Evolutionary conservation across 2,113 vertebrate genomes (phyloP), one percentile per base, ranked within the genome.

Genomic region (Echinops telfairi): DNA sequence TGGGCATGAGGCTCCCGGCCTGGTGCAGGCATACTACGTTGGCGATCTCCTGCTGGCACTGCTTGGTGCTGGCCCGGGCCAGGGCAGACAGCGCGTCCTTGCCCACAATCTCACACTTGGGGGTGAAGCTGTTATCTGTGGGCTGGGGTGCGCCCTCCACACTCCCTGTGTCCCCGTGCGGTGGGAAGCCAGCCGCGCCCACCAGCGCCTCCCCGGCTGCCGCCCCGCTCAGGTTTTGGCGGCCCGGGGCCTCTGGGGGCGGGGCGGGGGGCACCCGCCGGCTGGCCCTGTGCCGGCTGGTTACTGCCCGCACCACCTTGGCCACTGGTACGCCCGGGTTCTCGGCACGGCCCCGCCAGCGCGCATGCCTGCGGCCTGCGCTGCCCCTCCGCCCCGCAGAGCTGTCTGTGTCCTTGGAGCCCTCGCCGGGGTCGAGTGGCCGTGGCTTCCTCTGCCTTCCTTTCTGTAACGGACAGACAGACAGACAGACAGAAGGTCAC

Each of bases 21-120:
- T 99, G 99, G 97, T 99, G 99, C 97, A 99, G 98, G 97, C 99
- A 99, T 93, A 99, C 99, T 25, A 99, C 98, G 3, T 99, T 99
- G 97, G 98, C 99, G 0, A 99, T 99, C 98, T 99, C 99, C 98
- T 99, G 99, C 88, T 99, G 98, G 97, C 99, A 99, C 93, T 98
- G 99, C 94, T 98, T 99, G 40, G 98, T 98, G 94, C 97, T 98
- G n/a, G 99, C 99, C 22, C 99, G 98, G 70, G 99, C 98, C 83
- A 99, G 98, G 0, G 99, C 99, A 0, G 99, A 99, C 78, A 99
- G 97, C 0, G 99, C 99, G 0, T 99, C 99, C 91, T 99, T 99
- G 96, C 99, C 99, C 0, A 97, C 92, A 87, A 99, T 99, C 87
- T 99, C 98, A 0, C 99, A 99, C 96, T 99, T 99, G 2, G 99